Conservation (phyloP, 2,888 invertebrate species). For the Idaea straminata region DNA sequence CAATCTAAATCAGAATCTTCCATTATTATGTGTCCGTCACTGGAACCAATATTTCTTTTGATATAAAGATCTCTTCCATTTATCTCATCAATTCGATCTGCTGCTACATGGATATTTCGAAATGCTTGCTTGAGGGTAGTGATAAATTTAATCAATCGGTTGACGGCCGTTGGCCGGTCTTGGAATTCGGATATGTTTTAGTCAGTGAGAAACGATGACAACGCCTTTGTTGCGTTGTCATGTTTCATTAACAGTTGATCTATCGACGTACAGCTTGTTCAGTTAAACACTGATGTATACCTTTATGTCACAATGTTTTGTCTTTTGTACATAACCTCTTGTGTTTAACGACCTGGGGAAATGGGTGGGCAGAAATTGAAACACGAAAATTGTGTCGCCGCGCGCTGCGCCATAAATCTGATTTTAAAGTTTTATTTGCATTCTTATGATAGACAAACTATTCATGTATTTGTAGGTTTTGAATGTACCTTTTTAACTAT, state of each 20-base stretch:
- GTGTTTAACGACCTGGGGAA: too few species aligned
- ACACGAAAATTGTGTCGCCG: too few species aligned
- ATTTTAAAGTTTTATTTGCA: too few species aligned
- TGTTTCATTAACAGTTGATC: neutral
- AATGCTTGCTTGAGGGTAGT: neutral
- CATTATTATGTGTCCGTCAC: neutral
- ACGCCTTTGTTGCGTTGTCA: neutral
- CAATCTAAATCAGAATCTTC: neutral
- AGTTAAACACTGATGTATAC: too few species aligned
- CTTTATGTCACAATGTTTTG: too few species aligned
- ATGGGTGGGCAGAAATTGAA: too few species aligned
- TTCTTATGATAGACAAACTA: too few species aligned
- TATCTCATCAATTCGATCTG: slow-evolving; percentile 1
- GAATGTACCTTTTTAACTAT: too few species aligned
- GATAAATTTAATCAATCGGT: neutral
- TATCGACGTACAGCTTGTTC: too few species aligned
- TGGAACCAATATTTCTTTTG: neutral
- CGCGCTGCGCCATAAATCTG: too few species aligned
- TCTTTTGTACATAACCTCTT: too few species aligned
- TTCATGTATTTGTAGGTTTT: too few species aligned
- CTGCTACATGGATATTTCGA: neutral
- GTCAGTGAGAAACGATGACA: neutral
- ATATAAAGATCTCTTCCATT: neutral
- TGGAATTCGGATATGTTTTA: neutral
- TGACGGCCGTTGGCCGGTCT: neutral